Percentiles rank a stretch among this genome's conserved stretches.
phyloP scores from a whole-genome alignment of 2,113 vertebrate species.

The Cheilinus undulatus region DNA sequence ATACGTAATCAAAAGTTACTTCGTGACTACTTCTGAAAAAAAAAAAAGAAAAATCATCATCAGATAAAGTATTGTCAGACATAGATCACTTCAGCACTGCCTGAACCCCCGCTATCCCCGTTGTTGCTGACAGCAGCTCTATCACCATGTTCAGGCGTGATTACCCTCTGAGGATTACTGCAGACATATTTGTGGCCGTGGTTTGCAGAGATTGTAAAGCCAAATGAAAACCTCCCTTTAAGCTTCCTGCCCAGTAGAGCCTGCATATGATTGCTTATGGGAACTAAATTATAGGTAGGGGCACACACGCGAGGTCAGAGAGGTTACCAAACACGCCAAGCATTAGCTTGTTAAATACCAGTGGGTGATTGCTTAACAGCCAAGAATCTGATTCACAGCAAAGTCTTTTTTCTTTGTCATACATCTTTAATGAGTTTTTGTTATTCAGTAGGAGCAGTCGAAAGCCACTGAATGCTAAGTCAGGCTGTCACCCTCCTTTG shows the following conservation, averaged over 20 bases:
- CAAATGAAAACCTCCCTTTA: slow-evolving; percentile 44
- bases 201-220: slow-evolving; percentile 46
- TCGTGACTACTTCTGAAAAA: neutral
- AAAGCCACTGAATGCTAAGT: too few relatives aligned
- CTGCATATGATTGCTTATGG: slow-evolving; percentile 48
- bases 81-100: slow-evolving; percentile 12
- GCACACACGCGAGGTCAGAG: slow-evolving; percentile 38
- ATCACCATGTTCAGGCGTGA: slow-evolving; percentile 35
- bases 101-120: slow-evolving; percentile 28
- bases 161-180: slow-evolving; percentile 49
- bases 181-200: slow-evolving; percentile 62
- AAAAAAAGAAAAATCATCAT: neutral
- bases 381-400: slow-evolving; percentile 56
- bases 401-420: slow-evolving; percentile 17
- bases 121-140: slow-evolving; percentile 30
- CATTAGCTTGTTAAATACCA: slow-evolving; percentile 66
- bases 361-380: slow-evolving; percentile 50
- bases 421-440: slow-evolving; percentile 11
- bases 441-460: too few relatives aligned
- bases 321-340: slow-evolving; percentile 65
- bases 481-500: too few relatives aligned
- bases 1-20: neutral
- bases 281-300: slow-evolving; percentile 68
- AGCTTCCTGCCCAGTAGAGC: slow-evolving; percentile 43
- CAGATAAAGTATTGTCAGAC: neutral